Percentiles rank a stretch among this genome's conserved stretches.
phyloP scores from a whole-genome alignment of 2,888 invertebrate genomes.

The Nemapogon koenigi region DNA sequence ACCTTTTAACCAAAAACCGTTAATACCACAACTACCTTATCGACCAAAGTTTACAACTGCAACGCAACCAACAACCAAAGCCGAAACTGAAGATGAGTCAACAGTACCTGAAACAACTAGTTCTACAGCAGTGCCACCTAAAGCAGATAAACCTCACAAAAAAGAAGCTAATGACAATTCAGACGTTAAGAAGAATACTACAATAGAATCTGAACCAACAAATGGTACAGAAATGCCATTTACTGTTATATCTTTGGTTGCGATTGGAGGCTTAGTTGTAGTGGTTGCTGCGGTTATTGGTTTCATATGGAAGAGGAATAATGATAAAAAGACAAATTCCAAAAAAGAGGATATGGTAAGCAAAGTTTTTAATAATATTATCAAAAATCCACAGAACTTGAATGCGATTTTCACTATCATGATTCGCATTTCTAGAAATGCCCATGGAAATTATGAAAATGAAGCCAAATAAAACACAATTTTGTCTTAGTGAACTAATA shows the following conservation, averaged over 20 bases:
- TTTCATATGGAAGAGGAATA: slow-evolving; percentile 75
- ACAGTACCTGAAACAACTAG: slow-evolving; percentile 41
- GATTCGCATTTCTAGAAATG: not conserved
- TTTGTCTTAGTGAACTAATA: no score
- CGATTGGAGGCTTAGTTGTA: slow-evolving; percentile 72
- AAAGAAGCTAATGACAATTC: slow-evolving; percentile 24
- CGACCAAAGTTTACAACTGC: slow-evolving; percentile 27
- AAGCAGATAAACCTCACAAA: slow-evolving; percentile 19
- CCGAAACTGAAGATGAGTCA: slow-evolving; percentile 27
- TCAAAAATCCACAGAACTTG: no score
- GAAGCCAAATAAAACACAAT: no score
- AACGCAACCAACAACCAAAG: slow-evolving; percentile 37
- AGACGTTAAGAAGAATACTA: slow-evolving; percentile 13
- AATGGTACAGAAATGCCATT: slow-evolving; percentile 60
- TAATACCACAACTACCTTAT: slow-evolving; percentile 13
- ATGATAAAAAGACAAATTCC: slow-evolving; percentile 67
- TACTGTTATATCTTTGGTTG: slow-evolving; percentile 74
- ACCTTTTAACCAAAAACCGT: slow-evolving; percentile 19
- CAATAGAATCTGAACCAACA: slow-evolving; percentile 40
- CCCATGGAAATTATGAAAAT: not conserved
- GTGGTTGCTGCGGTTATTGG: slow-evolving; percentile 71
- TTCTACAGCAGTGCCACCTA: slow-evolving; percentile 27
- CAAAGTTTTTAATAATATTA: no score
- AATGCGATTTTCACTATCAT: slow-evolving; percentile 10
- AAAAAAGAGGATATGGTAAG: slow-evolving; percentile 79